Base-by-base conservation (phyloP, 2,113 vertebrate genomes). In the Blennius ocellaris region DNA sequence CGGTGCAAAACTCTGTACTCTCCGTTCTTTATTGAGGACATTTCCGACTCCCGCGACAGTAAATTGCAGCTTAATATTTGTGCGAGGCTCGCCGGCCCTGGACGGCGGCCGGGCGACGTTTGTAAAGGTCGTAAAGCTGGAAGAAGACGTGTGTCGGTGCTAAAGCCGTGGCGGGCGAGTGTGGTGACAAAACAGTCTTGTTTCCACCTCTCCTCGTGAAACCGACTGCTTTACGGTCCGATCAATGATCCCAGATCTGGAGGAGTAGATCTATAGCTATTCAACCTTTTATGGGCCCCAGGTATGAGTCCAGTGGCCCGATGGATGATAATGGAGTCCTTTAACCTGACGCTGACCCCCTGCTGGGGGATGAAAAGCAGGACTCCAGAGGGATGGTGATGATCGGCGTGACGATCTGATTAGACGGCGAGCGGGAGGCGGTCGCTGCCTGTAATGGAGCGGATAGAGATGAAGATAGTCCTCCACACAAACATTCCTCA, bases 291-390 rank as follows among this genome's bases (percentile, higher is more conserved):
- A 89, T 77, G 58, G 69, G 78, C 80, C 58, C 77, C 64, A 76
- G 74, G 73, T 73, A 62, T 40, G 73, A 56, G 64, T 48, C n/a
- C 37, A 69, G 54, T 0, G 49, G 67, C 38, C 16, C 60, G 72
- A 87, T 80, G 17, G 67, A 86, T 81, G 78, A 69, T 69, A 77
- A 76, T 73, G 49, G 64, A 74, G 53, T 80, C 61, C 57, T 73
- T 65, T 88, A 70, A 83, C 83, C 85, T 58, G 61, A 55, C 52
- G 56, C n/a, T 85, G 85, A 87, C 78, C 83, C 69, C 47, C n/a
- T n/a, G 6, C 63, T n/a, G 66, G 49, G 53, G 48, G 41, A 83
- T 73, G 61, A 75, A 76, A 70, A 69, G 76, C 64, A 57, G 30
- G 38, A 21, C 68, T 83, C 58, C 2, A 12, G 54, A 69, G 63